Conservation (phyloP, 1,140 invertebrate species). For the Sycophila sp. region DNA sequence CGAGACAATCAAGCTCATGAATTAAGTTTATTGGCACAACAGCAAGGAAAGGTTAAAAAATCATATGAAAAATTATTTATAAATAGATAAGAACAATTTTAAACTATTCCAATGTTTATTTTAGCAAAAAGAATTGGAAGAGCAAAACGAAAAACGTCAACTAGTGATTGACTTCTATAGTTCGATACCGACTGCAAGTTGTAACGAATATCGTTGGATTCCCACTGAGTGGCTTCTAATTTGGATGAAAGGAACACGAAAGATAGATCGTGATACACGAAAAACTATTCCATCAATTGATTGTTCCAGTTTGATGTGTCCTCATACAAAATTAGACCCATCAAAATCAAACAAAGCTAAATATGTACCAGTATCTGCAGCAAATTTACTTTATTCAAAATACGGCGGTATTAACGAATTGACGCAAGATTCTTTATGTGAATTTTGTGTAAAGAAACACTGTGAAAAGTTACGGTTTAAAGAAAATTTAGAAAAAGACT, state of each 20-base stretch:
- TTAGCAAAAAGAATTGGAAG: slow-evolving; percentile 65
- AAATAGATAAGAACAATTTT: no score
- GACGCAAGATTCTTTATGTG: slow-evolving; percentile 62
- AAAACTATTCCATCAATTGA: slow-evolving; percentile 59
- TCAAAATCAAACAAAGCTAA: slow-evolving; percentile 60
- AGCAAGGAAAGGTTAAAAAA: slow-evolving; percentile 56
- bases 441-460: slow-evolving; percentile 65
- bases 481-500: slow-evolving; percentile 55
- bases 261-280: background rate
- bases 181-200: slow-evolving; percentile 46
- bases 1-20: slow-evolving; percentile 61
- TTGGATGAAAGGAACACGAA: slow-evolving; percentile 49
- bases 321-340: slow-evolving; percentile 65
- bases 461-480: slow-evolving; percentile 63
- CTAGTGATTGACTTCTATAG: slow-evolving; percentile 59
- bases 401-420: slow-evolving; percentile 65
- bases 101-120: slow-evolving; percentile 25
- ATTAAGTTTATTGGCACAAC: slow-evolving; percentile 56
- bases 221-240: slow-evolving; percentile 66
- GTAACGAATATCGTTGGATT: slow-evolving; percentile 65
- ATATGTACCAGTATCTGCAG: slow-evolving; percentile 54
- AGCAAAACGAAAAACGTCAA: slow-evolving; percentile 62
- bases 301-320: slow-evolving; percentile 64
- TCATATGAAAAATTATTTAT: no score
- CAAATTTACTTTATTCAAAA: slow-evolving; percentile 63